phyloP scores from a whole-genome alignment of 2,113 vertebrate species.

The Anhinga anhinga region DNA sequence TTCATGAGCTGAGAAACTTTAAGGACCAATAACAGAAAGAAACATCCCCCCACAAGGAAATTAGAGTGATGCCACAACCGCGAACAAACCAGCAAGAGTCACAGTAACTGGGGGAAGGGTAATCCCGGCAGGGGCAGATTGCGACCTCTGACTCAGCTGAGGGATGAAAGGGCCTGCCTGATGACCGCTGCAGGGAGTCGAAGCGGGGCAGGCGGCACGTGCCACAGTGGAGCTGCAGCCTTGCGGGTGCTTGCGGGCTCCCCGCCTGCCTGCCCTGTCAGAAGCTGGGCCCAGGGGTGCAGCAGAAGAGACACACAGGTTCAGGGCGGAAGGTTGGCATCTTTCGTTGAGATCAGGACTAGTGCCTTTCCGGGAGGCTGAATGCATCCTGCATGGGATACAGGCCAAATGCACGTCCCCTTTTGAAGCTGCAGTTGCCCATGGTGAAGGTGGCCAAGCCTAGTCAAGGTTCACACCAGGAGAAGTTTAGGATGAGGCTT shows the following conservation, averaged over 20 bases:
- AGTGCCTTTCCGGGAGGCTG: neutral
- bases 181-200: rapidly evolving
- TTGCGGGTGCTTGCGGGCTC: too few relatives aligned
- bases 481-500: neutral
- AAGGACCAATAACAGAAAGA: too few relatives aligned
- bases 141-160: too few relatives aligned
- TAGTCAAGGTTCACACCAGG: rapidly evolving
- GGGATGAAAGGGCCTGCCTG: too few relatives aligned
- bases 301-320: rapidly evolving
- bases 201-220: rapidly evolving
- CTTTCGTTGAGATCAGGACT: rapidly evolving
- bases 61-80: too few relatives aligned
- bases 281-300: neutral
- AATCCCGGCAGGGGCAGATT: too few relatives aligned
- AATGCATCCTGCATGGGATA: rapidly evolving
- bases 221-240: neutral
- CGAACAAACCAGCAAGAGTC: too few relatives aligned
- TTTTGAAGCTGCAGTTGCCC: neutral
- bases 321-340: neutral
- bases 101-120: too few relatives aligned
- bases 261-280: too few relatives aligned
- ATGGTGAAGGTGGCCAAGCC: neutral
- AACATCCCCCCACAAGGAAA: too few relatives aligned
- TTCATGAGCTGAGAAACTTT: too few relatives aligned
- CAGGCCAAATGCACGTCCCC: rapidly evolving